Percentiles rank a stretch among this genome's conserved stretches.
Conservation (phyloP, 2,113 vertebrate species). For the Seriola quinqueradiata region DNA sequence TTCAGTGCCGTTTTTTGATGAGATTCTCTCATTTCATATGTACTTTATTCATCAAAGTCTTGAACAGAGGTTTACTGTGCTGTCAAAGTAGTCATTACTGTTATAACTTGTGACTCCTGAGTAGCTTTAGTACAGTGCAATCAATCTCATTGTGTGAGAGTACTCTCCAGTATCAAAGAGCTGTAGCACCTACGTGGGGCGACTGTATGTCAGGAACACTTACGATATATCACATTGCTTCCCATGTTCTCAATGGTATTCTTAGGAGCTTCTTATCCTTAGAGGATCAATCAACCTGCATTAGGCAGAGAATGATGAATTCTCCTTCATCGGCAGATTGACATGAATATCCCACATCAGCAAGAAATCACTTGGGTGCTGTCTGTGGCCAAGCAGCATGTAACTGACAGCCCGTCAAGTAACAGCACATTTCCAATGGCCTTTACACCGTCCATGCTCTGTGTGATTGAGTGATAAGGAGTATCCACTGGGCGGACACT, state of each 20-base stretch:
- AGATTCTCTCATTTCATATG: slow-evolving; percentile 4
- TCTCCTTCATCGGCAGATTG: slow-evolving; percentile 61
- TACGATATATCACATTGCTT: slow-evolving; percentile 33
- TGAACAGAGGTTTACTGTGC: slow-evolving; percentile 6
- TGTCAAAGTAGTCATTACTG: slow-evolving; percentile 19
- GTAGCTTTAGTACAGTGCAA: slow-evolving; percentile 11
- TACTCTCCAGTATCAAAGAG: slow-evolving; percentile 54
- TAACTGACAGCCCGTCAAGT: slow-evolving; percentile 52
- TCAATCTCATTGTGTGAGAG: slow-evolving; percentile 47
- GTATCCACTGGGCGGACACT: slow-evolving; percentile 41
- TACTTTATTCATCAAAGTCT: slow-evolving; percentile 19
- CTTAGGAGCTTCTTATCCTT: slow-evolving; percentile 64
- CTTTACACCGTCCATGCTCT: slow-evolving; percentile 10
- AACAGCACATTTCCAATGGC: slow-evolving; percentile 34
- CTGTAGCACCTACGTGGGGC: slow-evolving; percentile 29
- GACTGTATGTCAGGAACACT: slow-evolving; percentile 60
- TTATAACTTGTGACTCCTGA: slow-evolving; percentile 12
- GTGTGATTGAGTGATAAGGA: slow-evolving; percentile 65
- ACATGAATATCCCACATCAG: slow-evolving; percentile 61
- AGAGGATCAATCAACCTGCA: slow-evolving; percentile 72
- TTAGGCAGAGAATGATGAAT: slow-evolving; percentile 77
- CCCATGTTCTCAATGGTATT: slow-evolving; percentile 43
- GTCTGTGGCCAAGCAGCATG: slow-evolving; percentile 2
- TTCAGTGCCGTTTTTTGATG: neutral
- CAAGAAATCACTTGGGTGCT: slow-evolving; percentile 35